Percentiles rank a stretch among this genome's conserved stretches.
phyloP scores from a whole-genome alignment of 2,113 vertebrate species.

The Oryzias javanicus region DNA sequence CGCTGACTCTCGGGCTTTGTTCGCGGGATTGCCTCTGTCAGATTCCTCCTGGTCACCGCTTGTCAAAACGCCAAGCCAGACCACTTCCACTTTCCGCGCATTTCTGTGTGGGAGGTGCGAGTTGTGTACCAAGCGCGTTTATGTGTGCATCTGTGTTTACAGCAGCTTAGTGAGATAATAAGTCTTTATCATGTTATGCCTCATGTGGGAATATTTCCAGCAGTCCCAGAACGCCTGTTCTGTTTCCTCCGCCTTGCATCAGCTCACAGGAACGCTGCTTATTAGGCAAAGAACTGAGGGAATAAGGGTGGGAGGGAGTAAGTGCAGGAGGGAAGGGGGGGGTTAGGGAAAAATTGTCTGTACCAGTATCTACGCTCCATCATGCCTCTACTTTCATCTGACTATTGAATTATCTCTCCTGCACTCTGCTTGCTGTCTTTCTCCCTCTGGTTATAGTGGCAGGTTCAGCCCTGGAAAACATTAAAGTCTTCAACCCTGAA shows the following conservation, averaged over 20 bases:
- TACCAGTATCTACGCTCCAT: slow-evolving; percentile 71
- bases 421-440: slow-evolving; percentile 38
- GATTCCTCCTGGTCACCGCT: slow-evolving; percentile 73
- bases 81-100: slow-evolving; percentile 38
- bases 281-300: slow-evolving; percentile 79
- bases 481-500: slow-evolving; percentile 56
- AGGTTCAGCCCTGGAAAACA: slow-evolving; percentile 64
- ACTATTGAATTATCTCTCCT: slow-evolving; percentile 71
- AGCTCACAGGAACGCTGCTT: slow-evolving; percentile 78
- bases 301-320: slow-evolving; percentile 61
- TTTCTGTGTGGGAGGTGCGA: slow-evolving; percentile 8
- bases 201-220: slow-evolving; percentile 80
- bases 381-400: slow-evolving; percentile 72
- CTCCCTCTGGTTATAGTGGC: slow-evolving; percentile 57
- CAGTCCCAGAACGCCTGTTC: slow-evolving; percentile 77
- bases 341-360: slow-evolving; percentile 50
- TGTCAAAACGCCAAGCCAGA: slow-evolving; percentile 46
- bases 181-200: slow-evolving; percentile 78
- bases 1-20: slow-evolving; percentile 62
- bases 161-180: slow-evolving; percentile 79
- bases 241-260: slow-evolving; percentile 80
- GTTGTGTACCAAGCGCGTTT: slow-evolving; percentile 63
- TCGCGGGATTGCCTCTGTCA: slow-evolving; percentile 68
- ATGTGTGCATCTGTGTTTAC: slow-evolving; percentile 74
- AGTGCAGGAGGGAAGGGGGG: slow-evolving; percentile 19